Base-by-base conservation (phyloP, 1,140 invertebrate species). In the Xylocopa sonorina region DNA sequence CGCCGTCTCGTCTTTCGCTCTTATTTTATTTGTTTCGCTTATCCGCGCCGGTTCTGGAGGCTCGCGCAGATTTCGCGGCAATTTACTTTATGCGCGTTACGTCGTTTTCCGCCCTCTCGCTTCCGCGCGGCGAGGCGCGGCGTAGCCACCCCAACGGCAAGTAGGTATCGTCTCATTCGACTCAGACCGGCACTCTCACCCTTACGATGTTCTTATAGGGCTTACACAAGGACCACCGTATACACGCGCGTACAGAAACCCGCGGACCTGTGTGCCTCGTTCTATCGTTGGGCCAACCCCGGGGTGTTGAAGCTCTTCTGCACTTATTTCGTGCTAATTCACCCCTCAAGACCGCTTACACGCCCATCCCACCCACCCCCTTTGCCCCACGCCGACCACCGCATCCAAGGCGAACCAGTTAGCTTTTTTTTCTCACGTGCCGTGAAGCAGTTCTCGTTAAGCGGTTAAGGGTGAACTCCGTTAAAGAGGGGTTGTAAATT, bases 281-380 rank as follows among this genome's bases (percentile, higher is more conserved):
- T 84, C 83, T 67, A 84, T 84, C 82, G 81, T 62, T 55, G 55
- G 84, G 77, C 78, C 77, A 71, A 63, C 73, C 67, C 53, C 50
- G 46, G 58, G 76, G 72, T 84, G 72, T 84, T 84, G 68, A 68
- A 71, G 60, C 80, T 85, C 80, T 80, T 85, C 79, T 80, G 80
- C 87, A 90, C 89, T 91, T 91, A 89, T 92, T 92, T 89, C 90
- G 88, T 83, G 89, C 89, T 92, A 91, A 92, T 92, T 92, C 89
- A 89, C 89, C 91, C 88, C 90, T 92, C 90, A 92, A 92, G 90
- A 90, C 88, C 90, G 89, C 87, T 89, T 90, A 89, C 87, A 80
- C 85, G 84, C 82, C 73, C 78, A 77, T 78, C 50, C 60, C n/a
- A n/a, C n/a, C n/a, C n/a, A n/a, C n/a, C n/a, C n/a, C n/a, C n/a